Evolutionary conservation across 1,140 invertebrate species (phyloP).

Genomic region (Cheumatopsyche charites): DNA sequence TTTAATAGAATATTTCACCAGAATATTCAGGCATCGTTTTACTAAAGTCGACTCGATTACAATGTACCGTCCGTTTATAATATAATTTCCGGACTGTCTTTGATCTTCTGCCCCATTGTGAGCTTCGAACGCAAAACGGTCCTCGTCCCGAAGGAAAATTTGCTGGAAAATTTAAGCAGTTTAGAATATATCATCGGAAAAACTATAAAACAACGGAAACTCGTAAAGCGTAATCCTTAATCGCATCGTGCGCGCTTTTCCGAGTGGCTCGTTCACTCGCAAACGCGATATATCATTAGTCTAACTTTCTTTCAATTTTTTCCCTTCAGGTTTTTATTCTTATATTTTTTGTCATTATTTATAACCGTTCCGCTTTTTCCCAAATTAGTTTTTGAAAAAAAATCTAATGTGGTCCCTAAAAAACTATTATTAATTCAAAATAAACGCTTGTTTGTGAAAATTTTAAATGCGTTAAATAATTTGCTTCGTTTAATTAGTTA

Average conservation of each 20-base stretch:
- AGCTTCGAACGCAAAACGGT: conserved; percentile 13
- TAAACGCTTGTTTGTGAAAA: too few relatives aligned
- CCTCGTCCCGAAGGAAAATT: background rate
- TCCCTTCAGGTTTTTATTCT: too few relatives aligned
- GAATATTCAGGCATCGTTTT: conserved; percentile 2
- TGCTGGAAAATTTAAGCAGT: background rate
- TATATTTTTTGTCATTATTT: too few relatives aligned
- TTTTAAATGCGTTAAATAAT: too few relatives aligned
- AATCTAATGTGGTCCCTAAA: too few relatives aligned
- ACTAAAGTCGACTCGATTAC: background rate
- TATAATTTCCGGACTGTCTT: conserved; percentile 20
- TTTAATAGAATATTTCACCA: too few relatives aligned
- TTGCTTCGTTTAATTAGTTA: too few relatives aligned
- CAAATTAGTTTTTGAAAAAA: too few relatives aligned
- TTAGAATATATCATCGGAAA: conserved; percentile 19
- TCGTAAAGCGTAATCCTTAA: conserved; percentile 48
- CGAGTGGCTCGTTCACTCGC: conserved; percentile 36
- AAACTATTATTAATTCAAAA: too few relatives aligned
- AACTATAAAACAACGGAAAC: conserved; percentile 48
- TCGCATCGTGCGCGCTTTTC: conserved; percentile 27
- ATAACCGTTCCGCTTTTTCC: too few relatives aligned
- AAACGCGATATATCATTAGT: conserved; percentile 47
- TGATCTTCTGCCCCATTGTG: conserved; percentile 23
- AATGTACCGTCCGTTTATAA: conserved; percentile 9
- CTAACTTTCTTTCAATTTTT: background rate